These are phyloP conservation scores for Adelognathus sp. DNA, from an alignment of 2,888 invertebrate species.

Conservation along the genomic window DNA sequence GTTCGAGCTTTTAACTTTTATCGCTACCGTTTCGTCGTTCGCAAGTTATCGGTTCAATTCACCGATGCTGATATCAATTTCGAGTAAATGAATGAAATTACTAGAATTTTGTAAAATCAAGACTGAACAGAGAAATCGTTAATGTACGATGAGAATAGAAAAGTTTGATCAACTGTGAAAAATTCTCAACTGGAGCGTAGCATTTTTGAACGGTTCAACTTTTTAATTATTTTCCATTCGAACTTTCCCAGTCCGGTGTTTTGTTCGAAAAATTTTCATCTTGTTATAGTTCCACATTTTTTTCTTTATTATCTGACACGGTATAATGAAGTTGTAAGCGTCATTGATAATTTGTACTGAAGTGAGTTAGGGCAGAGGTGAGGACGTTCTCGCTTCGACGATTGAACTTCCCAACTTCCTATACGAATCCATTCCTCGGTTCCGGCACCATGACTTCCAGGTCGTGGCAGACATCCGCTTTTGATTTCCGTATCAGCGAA, in stretches of 20 bases:
- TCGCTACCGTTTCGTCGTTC: not conserved
- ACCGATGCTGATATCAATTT: not conserved
- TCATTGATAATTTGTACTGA: not conserved
- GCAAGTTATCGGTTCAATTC: not conserved
- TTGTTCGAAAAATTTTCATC: no score
- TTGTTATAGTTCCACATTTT: no score
- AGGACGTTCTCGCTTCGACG: not conserved
- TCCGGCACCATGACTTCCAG: slow-evolving; percentile 72
- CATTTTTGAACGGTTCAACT: no score
- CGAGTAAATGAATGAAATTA: not conserved
- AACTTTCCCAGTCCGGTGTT: no score
- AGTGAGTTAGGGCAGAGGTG: not conserved
- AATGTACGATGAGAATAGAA: no score
- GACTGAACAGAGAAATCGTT: no score
- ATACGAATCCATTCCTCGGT: slow-evolving; percentile 38
- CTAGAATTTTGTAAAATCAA: no score
- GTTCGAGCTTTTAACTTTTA: not conserved
- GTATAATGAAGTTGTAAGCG: no score
- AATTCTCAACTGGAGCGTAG: no score
- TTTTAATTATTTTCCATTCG: no score
- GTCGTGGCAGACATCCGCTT: slow-evolving; percentile 78
- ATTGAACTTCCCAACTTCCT: slow-evolving; percentile 6
- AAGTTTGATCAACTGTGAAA: no score
- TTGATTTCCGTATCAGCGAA: slow-evolving; percentile 76
- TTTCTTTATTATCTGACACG: no score